Evolutionary conservation across 2,113 vertebrate genomes (phyloP).

Genomic region (Macroglossus sobrinus): DNA sequence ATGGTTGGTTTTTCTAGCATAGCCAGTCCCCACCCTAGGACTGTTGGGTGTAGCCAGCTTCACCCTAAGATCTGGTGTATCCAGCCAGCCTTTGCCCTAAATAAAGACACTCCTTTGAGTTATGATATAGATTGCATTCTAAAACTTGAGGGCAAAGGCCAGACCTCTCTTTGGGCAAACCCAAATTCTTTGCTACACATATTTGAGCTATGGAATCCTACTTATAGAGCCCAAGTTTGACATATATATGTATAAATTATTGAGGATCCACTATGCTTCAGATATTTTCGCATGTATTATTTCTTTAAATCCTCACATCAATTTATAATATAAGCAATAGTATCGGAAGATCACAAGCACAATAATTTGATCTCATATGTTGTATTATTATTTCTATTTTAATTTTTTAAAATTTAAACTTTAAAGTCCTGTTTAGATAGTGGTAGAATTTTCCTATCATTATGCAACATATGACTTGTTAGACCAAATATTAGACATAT

Average conservation of each 20-base stretch:
- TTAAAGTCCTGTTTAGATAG: neutral
- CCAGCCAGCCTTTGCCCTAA: neutral
- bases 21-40: neutral
- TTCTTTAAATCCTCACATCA: neutral
- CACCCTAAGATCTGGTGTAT: neutral
- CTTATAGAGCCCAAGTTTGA: neutral
- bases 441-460: neutral
- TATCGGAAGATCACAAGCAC: neutral
- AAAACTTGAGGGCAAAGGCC: neutral
- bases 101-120: neutral
- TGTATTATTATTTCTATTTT: neutral
- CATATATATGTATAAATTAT: neutral
- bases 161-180: neutral
- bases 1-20: neutral
- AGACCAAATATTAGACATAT: neutral
- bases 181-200: neutral
- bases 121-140: neutral
- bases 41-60: neutral
- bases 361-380: neutral
- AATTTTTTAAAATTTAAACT: neutral
- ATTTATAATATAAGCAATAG: neutral
- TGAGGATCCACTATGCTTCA: neutral
- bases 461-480: neutral
- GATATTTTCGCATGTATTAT: neutral
- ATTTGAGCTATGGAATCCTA: neutral